A percentile compares a stretch with the other conserved stretches of the same genome.
These are phyloP conservation scores for Xanthia icteritia DNA, from an alignment of 2,888 invertebrate genomes.

Conservation along the genomic window DNA sequence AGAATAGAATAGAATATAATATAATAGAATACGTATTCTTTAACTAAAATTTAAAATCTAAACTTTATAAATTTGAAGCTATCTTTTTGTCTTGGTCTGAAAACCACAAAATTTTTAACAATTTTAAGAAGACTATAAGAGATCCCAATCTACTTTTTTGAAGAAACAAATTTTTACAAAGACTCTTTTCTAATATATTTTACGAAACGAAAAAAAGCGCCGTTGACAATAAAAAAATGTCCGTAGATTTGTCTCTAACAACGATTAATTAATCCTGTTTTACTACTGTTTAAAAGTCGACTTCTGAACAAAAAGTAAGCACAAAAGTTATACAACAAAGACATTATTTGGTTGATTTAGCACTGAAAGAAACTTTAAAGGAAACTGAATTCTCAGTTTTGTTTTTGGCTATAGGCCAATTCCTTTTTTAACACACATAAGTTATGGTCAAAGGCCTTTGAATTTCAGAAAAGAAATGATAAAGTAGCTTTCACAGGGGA, in stretches of 20 bases:
- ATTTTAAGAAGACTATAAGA: too few species aligned
- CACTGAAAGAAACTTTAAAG: neutral
- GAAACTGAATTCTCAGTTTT: neutral
- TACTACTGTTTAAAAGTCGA: constrained; percentile 18
- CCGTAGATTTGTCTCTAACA: constrained; percentile 26
- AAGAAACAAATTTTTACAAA: neutral
- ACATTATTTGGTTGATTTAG: constrained; percentile 29
- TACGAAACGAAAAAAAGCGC: too few species aligned
- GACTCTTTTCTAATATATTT: neutral
- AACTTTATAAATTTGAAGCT: too few species aligned
- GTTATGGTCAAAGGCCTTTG: neutral
- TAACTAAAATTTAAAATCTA: too few species aligned
- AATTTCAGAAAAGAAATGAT: neutral
- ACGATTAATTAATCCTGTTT: constrained; percentile 31
- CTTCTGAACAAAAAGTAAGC: neutral
- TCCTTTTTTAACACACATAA: neutral
- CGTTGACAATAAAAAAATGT: constrained; percentile 14
- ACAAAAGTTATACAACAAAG: constrained; percentile 17
- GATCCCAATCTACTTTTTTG: too few species aligned
- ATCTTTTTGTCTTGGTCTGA: too few species aligned
- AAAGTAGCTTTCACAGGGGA: neutral
- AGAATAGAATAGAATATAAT: too few species aligned
- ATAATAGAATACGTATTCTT: too few species aligned
- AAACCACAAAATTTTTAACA: too few species aligned
- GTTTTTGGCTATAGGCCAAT: constrained; percentile 20